Evolutionary conservation across 2,797 vertebrate species (phyloP), one percentile per base, ranked within the genome.

Genomic region (Chloroceryle inda): DNA sequence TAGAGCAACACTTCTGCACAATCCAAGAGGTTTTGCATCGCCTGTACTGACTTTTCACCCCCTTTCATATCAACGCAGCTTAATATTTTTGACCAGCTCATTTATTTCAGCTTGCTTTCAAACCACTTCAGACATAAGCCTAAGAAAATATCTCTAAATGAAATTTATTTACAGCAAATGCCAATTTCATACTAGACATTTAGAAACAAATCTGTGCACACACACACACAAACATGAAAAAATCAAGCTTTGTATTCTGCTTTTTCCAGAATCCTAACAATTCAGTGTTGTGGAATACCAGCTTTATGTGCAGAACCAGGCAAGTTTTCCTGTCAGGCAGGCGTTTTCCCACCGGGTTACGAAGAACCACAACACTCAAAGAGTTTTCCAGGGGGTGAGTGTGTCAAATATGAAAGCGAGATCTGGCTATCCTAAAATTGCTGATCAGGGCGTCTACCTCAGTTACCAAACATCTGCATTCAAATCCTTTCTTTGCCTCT

Each of bases 391-490:
- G 14, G 29, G 37, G 40, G 40, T 40, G 40, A 40, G 40, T 40
- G 40, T 11, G 15, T 13, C 62, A 52, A 80, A 62, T 40, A 76
- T 1, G 0, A 52, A 75, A 83, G 86, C 52, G 58, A 79, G 77
- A 86, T 89, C 73, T 9, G 1, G 59, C 63, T 83, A 18, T 75
- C 63, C 73, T 71, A 71, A 90, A 90, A 79, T 12, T 80, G 90
- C 87, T 76, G 83, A 90, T 84, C 33, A 6, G 37, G 58, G 63
- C 10, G 1, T 71, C 75, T 52, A 80, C 74, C 74, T 87, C 74
- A 42, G 73, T 76, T 27, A 84, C 82, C 24, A 1, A 94, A 76
- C 83, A 92, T 84, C 87, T 90, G 83, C 83, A 84, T 90, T 66
- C 78, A 52, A 84, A 80, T 87, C 68, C 33, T 92, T 79, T 45